Base-by-base conservation (phyloP, 2,113 vertebrate genomes). In the Bubo bubo region DNA sequence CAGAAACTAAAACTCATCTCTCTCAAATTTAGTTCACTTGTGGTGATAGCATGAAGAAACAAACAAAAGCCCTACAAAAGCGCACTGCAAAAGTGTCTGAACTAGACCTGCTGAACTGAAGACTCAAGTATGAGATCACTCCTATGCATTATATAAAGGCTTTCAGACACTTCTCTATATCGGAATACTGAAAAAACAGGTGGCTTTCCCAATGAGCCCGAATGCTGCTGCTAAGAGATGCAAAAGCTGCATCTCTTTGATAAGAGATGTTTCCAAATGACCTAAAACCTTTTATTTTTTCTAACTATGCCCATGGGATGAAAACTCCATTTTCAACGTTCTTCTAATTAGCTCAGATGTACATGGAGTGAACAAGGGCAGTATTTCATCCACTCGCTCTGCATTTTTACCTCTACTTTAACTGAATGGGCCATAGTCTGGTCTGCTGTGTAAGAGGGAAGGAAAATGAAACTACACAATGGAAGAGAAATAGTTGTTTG, bases 291-390 rank as follows among this genome's bases (percentile, higher is more conserved):
- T 58, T 80, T 34, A 72, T 63, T 80, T 96, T 90, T 92, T 88
- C 34, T 88, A 73, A 82, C 64, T 76, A 63, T 43, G 37, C 73
- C 63, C 55, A 30, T 71, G 60, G 76, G 87, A 91, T 77, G 76
- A 84, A 89, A 96, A 92, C 18, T 74, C 63, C 8, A 43, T 94
- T 84, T 96, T 67, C 80, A 88, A 73, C 76, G 19, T 74, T 93
- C 32, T 59, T 35, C 22, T 77, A 86, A 77, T 66, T 80, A 62
- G 60, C 52, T 86, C 76, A 84, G 89, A 63, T 67, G 91, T 72
- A 68, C 56, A 30, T 20, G 45, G 39, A 34, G 14, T 24, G 32
- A 81, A 37, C 18, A 58, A 47, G 32, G 41, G 19, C 83, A 67
- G 6, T 21, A 63, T 52, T 80, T 85, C 47, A 92, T 16, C 22